These are phyloP conservation scores for Macaca nemestrina DNA, from an alignment of 2,113 vertebrate genomes.

Conservation along the genomic window DNA sequence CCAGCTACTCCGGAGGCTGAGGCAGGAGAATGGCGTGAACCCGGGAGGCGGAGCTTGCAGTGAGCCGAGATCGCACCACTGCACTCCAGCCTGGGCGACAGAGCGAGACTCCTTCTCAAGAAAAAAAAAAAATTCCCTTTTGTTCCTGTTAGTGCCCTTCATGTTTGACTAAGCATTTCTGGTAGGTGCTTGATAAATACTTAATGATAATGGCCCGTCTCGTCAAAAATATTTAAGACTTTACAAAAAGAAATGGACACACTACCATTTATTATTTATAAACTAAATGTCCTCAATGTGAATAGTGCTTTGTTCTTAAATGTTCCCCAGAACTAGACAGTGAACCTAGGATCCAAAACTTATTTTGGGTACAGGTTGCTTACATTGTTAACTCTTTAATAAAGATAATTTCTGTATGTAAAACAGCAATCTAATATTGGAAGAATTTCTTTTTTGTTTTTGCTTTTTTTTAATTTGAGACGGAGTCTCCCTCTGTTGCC, in stretches of 20 bases:
- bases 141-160: constrained; percentile 37
- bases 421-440: background rate
- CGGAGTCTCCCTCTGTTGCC: too few species aligned
- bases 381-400: background rate
- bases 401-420: background rate
- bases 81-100: too few species aligned
- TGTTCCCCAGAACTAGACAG: background rate
- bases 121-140: background rate
- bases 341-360: background rate
- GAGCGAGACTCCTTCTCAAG: too few species aligned
- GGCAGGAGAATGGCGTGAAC: too few species aligned
- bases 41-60: too few species aligned
- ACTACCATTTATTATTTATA: constrained; percentile 11
- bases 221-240: constrained; percentile 10
- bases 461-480: too few species aligned
- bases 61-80: too few species aligned
- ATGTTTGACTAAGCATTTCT: constrained; percentile 15
- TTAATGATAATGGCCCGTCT: constrained; percentile 4
- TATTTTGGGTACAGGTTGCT: background rate
- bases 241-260: background rate
- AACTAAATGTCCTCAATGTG: background rate
- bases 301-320: constrained; percentile 33
- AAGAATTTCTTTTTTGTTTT: too few species aligned
- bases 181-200: background rate
- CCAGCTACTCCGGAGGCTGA: too few species aligned